Evolutionary conservation across 2,888 invertebrate species (phyloP), one percentile per base, ranked within the genome.

Genomic region (Chironomus riparius): DNA sequence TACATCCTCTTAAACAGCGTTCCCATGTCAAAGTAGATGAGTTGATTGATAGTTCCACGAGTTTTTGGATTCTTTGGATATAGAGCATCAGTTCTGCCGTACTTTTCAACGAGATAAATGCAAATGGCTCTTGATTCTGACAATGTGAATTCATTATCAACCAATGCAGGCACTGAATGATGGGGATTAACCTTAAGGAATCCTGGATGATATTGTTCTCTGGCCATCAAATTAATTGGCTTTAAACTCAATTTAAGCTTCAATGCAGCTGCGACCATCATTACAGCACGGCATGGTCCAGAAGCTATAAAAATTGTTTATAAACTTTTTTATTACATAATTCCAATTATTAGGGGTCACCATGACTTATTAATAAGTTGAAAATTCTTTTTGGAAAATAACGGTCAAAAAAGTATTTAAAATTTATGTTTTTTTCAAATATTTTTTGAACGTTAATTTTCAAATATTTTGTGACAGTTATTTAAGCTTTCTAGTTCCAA

Each of bases 21-120:
- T 15, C 90, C 90, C 78, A 89, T 86, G 80, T 92, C 92, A 82
- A 92, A 92, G 83, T 89, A 90, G 69, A 92, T 83, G 76, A 89
- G 86, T 79, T 91, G 89, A 83, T 93, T 91, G 15, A 93, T 90
- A 0, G 88, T 71, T 0, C 90, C 92, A 38, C 91, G 85, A 77
- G 88, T 87, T 79, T 89, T 87, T 0, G 91, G 87, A 78, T 92
- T 91, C 79, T 88, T 90, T 0, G 93, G 93, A 78, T 86, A 86
- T 47, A 92, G 83, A 0, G 85, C 83, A 80, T 89, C 90, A 79
- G 91, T 88, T 81, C 90, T 76, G 2, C 56, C 76, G 69, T 76
- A 76, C 50, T 69, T 76, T n/a, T 76, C 76, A 18, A 61, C 56
- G 6, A 76, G 21, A 56, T 76, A 76, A 2, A 69, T 69, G 10